A percentile compares a stretch with the other conserved stretches of the same genome.
Evolutionary conservation across 2,113 vertebrate species (phyloP).

Genomic region (Chaetodon auriga): DNA sequence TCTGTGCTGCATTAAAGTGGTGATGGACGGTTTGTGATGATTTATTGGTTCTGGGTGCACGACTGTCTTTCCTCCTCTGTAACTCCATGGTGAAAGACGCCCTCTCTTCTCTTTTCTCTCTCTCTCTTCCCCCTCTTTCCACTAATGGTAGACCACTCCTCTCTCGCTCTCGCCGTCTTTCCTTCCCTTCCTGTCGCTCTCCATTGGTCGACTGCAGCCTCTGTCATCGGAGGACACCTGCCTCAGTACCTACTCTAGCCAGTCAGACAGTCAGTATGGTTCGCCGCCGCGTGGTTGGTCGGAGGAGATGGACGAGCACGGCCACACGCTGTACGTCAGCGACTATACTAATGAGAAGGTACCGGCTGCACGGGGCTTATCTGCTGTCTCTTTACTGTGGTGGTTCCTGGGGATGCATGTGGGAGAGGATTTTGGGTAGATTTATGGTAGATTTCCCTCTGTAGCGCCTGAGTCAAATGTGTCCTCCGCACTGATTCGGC

Average conservation of each 20-base stretch:
- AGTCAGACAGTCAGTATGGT: conserved; percentile 95
- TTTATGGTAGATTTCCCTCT: background rate
- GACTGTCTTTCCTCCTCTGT: conserved; percentile 29
- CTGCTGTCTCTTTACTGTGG: conserved; percentile 27
- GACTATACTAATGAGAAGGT: conserved; percentile 98
- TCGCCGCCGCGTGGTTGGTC: conserved; percentile 95
- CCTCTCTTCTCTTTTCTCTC: background rate
- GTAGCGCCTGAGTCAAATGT: background rate
- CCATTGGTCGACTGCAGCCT: conserved; percentile 86
- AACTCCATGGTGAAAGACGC: conserved; percentile 51
- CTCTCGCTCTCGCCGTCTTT: conserved; percentile 74
- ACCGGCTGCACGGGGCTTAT: conserved; percentile 63
- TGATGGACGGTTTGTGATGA: conserved; percentile 32
- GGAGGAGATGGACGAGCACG: conserved; percentile 95
- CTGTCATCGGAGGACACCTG: conserved; percentile 92
- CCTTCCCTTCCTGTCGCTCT: conserved; percentile 70
- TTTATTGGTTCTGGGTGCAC: conserved; percentile 38
- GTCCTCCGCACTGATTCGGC: background rate
- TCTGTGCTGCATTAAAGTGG: conserved; percentile 29
- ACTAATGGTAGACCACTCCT: conserved; percentile 66
- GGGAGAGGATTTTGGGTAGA: background rate
- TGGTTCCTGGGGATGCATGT: conserved; percentile 10
- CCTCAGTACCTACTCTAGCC: conserved; percentile 93
- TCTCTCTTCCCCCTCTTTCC: background rate
- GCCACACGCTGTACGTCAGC: conserved; percentile 96